A percentile compares a stretch with the other conserved stretches of the same genome.
Conservation (phyloP, 2,113 vertebrate genomes). For the Epinephelus fuscoguttatus region DNA sequence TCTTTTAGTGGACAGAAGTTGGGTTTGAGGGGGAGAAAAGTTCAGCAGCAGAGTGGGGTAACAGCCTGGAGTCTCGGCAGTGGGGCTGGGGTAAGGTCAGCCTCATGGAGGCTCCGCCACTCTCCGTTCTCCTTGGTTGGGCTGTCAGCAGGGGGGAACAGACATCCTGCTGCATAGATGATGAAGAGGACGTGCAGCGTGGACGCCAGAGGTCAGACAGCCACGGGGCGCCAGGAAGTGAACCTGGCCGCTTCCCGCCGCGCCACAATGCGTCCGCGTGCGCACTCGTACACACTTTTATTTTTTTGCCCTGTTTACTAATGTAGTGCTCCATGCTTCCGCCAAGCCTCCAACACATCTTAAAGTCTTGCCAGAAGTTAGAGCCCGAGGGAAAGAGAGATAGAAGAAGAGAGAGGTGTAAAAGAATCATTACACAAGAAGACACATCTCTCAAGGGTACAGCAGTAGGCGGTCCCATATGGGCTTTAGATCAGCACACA, state of each 20-base stretch:
- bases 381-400: constrained; percentile 59
- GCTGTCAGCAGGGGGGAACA: constrained; percentile 67
- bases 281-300: constrained; percentile 10
- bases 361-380: constrained; percentile 71
- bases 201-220: constrained; percentile 78
- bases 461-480: constrained; percentile 77
- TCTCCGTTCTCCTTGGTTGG: constrained; percentile 75
- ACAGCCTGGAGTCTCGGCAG: constrained; percentile 70
- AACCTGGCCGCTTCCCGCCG: constrained; percentile 73
- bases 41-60: constrained; percentile 49
- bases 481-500: constrained; percentile 67
- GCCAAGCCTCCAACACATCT: constrained; percentile 44
- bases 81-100: constrained; percentile 69
- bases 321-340: constrained; percentile 54
- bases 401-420: constrained; percentile 63
- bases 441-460: constrained; percentile 78
- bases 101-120: constrained; percentile 56
- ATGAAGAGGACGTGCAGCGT: constrained; percentile 73
- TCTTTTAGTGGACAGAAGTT: constrained; percentile 52
- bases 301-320: constrained; percentile 51
- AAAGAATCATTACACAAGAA: constrained; percentile 75
- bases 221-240: constrained; percentile 74
- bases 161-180: constrained; percentile 76
- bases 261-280: constrained; percentile 29
- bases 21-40: constrained; percentile 55